Evolutionary conservation across 2,888 invertebrate genomes (phyloP).

Genomic region (Chaetogeoica ovagalla): DNA sequence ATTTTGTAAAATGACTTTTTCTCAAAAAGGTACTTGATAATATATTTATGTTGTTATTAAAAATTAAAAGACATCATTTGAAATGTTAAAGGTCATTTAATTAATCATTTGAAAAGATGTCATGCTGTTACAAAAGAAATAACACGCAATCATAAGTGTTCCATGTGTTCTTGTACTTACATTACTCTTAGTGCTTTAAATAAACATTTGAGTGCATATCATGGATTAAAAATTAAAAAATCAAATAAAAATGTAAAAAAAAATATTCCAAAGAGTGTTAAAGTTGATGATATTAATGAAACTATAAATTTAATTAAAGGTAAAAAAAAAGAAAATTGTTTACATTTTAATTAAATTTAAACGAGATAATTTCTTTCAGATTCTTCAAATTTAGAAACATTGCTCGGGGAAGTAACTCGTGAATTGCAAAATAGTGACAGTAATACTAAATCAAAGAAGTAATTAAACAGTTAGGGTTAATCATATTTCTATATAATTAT

Average conservation of each 20-base stretch:
- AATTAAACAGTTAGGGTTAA: background rate
- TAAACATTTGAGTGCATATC: constrained; percentile 36
- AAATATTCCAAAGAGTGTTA: background rate
- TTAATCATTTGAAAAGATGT: constrained; percentile 46
- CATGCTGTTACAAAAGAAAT: constrained; percentile 39
- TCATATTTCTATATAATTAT: background rate
- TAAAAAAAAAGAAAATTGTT: background rate
- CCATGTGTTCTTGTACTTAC: constrained; percentile 37
- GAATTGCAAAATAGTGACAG: constrained; percentile 27
- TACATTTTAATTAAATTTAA: background rate
- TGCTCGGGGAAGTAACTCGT: constrained; percentile 13
- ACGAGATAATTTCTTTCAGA: constrained; percentile 12
- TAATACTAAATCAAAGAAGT: constrained; percentile 23
- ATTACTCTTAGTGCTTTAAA: constrained; percentile 26
- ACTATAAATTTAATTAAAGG: constrained; percentile 23
- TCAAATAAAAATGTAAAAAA: background rate
- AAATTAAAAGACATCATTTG: background rate
- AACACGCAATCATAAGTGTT: constrained; percentile 40
- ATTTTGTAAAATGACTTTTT: constrained; percentile 39
- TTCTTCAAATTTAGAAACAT: constrained; percentile 22
- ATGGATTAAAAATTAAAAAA: constrained; percentile 24
- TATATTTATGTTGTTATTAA: background rate
- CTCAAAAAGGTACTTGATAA: constrained; percentile 37
- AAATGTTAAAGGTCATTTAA: constrained; percentile 31
- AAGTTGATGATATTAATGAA: background rate